A percentile compares a stretch with the other conserved stretches of the same genome.
These are phyloP conservation scores for Callionymus lyra DNA, from an alignment of 2,113 vertebrate species.

Conservation along the genomic window DNA sequence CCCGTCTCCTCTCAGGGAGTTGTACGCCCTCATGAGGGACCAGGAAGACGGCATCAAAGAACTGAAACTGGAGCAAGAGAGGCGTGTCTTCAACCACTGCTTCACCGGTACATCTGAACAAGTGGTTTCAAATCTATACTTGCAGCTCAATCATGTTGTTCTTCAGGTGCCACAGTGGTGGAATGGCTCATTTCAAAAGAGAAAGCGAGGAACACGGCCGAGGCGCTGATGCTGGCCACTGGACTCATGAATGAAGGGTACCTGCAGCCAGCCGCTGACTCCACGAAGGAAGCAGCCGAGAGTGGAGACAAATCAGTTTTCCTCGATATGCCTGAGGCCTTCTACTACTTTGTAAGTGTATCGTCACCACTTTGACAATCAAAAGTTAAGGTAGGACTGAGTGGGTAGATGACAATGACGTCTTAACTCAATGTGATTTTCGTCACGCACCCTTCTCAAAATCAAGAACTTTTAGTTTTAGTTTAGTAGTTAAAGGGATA, in stretches of 20 bases:
- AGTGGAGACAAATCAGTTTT: constrained; percentile 67
- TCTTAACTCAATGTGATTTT: too few species aligned
- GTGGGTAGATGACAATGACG: too few species aligned
- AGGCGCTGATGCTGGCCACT: constrained; percentile 80
- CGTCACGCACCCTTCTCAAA: too few species aligned
- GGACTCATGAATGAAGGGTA: constrained; percentile 87
- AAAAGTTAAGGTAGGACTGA: too few species aligned
- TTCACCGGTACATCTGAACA: constrained; percentile 75
- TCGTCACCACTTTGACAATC: too few species aligned
- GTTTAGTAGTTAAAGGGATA: too few species aligned
- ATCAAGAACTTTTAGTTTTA: too few species aligned
- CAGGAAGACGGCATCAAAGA: constrained; percentile 81
- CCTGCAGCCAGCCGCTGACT: constrained; percentile 81
- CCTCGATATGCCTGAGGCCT: constrained; percentile 76
- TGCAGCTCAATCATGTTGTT: not conserved
- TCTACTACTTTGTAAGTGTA: constrained; percentile 93
- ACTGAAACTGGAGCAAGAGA: constrained; percentile 84
- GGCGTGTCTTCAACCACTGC: constrained; percentile 86
- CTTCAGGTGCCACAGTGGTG: constrained; percentile 74
- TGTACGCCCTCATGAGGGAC: constrained; percentile 85
- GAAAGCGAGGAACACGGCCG: constrained; percentile 75
- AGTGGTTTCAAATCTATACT: not conserved
- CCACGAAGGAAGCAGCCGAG: constrained; percentile 74
- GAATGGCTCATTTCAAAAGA: constrained; percentile 85
- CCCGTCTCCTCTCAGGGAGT: constrained; percentile 62